Evolutionary conservation across 2,113 vertebrate species (phyloP), one percentile per base, ranked within the genome.

Genomic region (Numenius arquata): DNA sequence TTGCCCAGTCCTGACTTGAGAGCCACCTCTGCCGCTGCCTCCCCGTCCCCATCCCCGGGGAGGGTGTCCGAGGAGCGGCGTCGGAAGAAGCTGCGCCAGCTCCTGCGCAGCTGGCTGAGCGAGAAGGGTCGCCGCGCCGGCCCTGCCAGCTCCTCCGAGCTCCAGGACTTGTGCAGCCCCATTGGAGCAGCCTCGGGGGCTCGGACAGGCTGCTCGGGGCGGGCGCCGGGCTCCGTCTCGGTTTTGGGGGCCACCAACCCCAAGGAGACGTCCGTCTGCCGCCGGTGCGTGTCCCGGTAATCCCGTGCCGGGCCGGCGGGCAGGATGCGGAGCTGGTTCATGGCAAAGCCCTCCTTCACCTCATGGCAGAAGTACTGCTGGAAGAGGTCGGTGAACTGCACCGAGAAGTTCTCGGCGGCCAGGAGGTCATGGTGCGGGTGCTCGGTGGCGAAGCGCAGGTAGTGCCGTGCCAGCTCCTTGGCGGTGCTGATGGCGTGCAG

Each of bases 361-460:
- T 99, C 99, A 2, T 98, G 98, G 97, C 98, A 97, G 97, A 99
- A 99, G 94, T 99, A 98, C 90, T 98, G 99, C 98, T 99, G 99
- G 97, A 99, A 99, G 92, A 99, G 98, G 97, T 99, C 97, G 2
- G 98, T 98, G 98, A 99, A 99, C 88, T 99, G 99, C 96, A 99
- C 98, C 75, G 99, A 99, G 95, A 99, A 99, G 88, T 97, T 98
- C 97, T 99, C 99, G 0, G 99, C 99, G 2, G 99, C 98, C 95
- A 99, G 97, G 14, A 98, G 98, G 88, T 99, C 99, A 96, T 99
- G 98, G 73, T 98, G 98, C 2, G 99, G 98, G 72, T 98, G 97
- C 95, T 99, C 98, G 63, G 98, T 97, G 96, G 98, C 98, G 11
- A 99, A 99, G 83, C 98, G 98, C 96, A 98, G 98, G 98, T 99